A percentile compares a stretch with the other conserved stretches of the same genome.
These are phyloP conservation scores for Cebidichthys violaceus DNA, from an alignment of 2,113 vertebrate species.

Conservation along the genomic window DNA sequence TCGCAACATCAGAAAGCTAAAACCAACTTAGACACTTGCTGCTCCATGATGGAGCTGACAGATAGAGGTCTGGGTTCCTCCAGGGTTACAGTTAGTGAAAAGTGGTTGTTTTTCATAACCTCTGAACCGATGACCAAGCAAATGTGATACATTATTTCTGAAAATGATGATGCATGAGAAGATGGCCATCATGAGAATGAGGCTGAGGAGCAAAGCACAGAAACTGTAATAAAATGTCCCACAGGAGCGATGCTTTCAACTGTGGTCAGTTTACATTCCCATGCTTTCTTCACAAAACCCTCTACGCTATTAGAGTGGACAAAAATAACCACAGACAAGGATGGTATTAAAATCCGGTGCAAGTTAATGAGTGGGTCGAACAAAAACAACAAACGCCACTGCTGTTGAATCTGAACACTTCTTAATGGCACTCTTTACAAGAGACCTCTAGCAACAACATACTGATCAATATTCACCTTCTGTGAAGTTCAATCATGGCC, in stretches of 20 bases:
- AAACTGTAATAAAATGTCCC: conserved; percentile 71
- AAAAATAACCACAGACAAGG: conserved; percentile 37
- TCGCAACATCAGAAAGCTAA: neutral
- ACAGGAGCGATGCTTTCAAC: conserved; percentile 51
- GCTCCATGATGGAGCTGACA: neutral
- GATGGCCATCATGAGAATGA: conserved; percentile 47
- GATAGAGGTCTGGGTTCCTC: conserved; percentile 3
- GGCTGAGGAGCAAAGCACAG: conserved; percentile 40
- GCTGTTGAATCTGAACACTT: neutral
- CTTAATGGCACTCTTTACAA: conserved; percentile 2
- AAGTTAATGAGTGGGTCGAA: neutral
- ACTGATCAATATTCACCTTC: conserved; percentile 42
- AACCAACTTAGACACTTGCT: neutral
- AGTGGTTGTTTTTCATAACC: neutral
- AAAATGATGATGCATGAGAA: conserved; percentile 34
- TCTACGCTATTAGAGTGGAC: conserved; percentile 29
- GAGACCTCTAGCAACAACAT: conserved; percentile 1
- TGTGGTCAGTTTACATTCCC: conserved; percentile 48
- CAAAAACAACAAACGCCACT: conserved; percentile 7
- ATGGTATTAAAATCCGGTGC: conserved; percentile 6
- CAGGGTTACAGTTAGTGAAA: neutral
- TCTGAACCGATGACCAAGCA: neutral
- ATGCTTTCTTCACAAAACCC: conserved; percentile 33
- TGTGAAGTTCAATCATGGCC: conserved; percentile 31
- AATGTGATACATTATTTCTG: conserved; percentile 4